Percentiles rank a stretch among this genome's conserved stretches.
Evolutionary conservation across 2,888 invertebrate species (phyloP).

Genomic region (Theodoxus fluviatilis): DNA sequence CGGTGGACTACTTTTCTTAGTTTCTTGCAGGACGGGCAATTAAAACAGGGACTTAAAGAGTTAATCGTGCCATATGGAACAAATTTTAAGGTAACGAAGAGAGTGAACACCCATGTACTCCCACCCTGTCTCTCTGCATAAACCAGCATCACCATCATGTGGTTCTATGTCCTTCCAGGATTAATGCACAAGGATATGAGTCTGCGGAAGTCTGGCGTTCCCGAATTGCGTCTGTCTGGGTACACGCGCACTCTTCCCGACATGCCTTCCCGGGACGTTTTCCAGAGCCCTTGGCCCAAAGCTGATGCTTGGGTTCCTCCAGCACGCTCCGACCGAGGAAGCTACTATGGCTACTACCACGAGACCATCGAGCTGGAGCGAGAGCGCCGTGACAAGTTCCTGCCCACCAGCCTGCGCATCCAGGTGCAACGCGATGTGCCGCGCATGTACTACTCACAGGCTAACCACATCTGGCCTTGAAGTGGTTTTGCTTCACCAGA

Average conservation of each 20-base stretch:
- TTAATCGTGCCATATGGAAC: too few species aligned
- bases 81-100: too few species aligned
- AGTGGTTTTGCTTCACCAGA: too few species aligned
- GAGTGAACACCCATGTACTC: too few species aligned
- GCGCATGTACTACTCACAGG: too few species aligned
- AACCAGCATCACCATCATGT: too few species aligned
- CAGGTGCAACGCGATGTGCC: too few species aligned
- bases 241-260: conserved; percentile 49
- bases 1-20: too few species aligned
- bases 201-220: conserved; percentile 39
- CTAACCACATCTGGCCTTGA: too few species aligned
- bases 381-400: conserved; percentile 40
- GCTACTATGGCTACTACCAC: conserved; percentile 56
- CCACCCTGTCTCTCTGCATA: too few species aligned
- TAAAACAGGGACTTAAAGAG: too few species aligned
- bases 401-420: conserved; percentile 44
- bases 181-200: conserved; percentile 48
- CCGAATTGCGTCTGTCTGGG: conserved; percentile 43
- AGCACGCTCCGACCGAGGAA: conserved; percentile 42
- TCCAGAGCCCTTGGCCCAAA: conserved; percentile 48
- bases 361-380: conserved; percentile 49
- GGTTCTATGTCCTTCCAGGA: conserved; percentile 34
- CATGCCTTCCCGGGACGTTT: conserved; percentile 48
- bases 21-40: too few species aligned
- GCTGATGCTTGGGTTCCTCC: conserved; percentile 46